A percentile compares a stretch with the other conserved stretches of the same genome.
Evolutionary conservation across 2,888 invertebrate species (phyloP).

Genomic region (Erynnis tages): DNA sequence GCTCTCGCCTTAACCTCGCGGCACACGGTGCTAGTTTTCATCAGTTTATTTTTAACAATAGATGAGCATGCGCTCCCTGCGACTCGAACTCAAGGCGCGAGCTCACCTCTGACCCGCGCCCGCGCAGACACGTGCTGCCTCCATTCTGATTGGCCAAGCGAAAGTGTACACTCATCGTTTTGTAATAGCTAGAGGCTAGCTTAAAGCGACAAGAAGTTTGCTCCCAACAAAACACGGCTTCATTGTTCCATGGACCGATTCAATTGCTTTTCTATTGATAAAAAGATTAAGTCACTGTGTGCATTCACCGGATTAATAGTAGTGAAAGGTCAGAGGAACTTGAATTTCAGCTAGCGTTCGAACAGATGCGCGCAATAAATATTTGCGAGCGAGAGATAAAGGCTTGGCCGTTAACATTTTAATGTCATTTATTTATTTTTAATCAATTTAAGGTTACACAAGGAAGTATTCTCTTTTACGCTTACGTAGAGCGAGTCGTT

Average conservation of each 20-base stretch:
- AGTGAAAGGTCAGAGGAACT: conserved; percentile 26
- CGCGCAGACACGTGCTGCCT: conserved; percentile 65
- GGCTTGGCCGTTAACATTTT: background rate
- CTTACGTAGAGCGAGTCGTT: background rate
- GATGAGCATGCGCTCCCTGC: conserved; percentile 48
- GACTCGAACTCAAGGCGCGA: conserved; percentile 50
- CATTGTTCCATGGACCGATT: conserved; percentile 36
- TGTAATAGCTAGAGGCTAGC: conserved; percentile 52
- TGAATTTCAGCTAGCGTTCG: conserved; percentile 24
- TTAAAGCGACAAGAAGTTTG: conserved; percentile 42
- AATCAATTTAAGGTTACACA: conserved; percentile 10
- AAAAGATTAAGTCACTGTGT: conserved; percentile 24
- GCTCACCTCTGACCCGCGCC: conserved; percentile 63
- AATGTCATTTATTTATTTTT: conserved; percentile 12
- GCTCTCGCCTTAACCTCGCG: conserved; percentile 22
- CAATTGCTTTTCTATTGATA: conserved; percentile 30
- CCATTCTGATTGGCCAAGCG: conserved; percentile 64
- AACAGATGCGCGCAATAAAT: conserved; percentile 18
- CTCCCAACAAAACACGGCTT: conserved; percentile 40
- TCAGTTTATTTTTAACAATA: conserved; percentile 52
- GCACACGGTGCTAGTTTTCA: conserved; percentile 38
- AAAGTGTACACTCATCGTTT: conserved; percentile 62
- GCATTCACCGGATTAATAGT: conserved; percentile 24
- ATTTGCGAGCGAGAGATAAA: conserved; percentile 8
- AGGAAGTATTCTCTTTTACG: conserved; percentile 15